Evolutionary conservation across 1,140 invertebrate species (phyloP), one percentile per base, ranked within the genome.

Genomic region (Anastrepha obliqua): DNA sequence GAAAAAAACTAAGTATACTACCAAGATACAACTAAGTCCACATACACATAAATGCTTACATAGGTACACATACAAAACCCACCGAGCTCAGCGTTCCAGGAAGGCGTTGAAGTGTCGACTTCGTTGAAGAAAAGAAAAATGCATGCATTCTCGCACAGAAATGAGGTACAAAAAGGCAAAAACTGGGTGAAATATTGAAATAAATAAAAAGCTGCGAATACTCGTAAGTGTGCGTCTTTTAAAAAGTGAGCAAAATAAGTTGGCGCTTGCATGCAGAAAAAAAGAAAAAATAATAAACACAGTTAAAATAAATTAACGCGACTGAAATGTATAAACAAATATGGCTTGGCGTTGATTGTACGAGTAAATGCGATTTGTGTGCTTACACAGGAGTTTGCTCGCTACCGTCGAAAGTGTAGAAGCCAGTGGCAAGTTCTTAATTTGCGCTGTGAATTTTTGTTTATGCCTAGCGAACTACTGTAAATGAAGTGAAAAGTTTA

Each of bases 281-380:
- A 8, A 5, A 44, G 39, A 47, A 44, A 74, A 47, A 9, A 42
- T 29, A 67, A 67, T 67, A 42, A 67, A 39, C 64, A 67, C 64
- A 44, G n/a, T 42, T 74, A 44, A 74, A 74, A 74, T 47, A 74
- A 74, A 74, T 74, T 74, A 67, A 67, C 29, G 13, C 20, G 20
- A 42, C 2, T 11, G 3, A 0, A 9, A 15, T 13, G 65, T 29
- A 74, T 74, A 74, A 74, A 47, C 67, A 44, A 47, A 74, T 74
- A 15, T 42, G 9, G 4, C 0, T 5, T 13, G 67, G 15, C 67
- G 42, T 11, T 44, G 15, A 44, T 74, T 74, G 67, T 74, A 29
- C 29, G 29, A 29, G 29, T 29, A n/a, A n/a, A 62, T 55, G 60
- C 60, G 44, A 4, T 20, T 44, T 47, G 42, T 42, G 65, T 29